Evolutionary conservation across 2,888 invertebrate species (phyloP), one percentile per base, ranked within the genome.

Genomic region (Meteorus cinctellus): DNA sequence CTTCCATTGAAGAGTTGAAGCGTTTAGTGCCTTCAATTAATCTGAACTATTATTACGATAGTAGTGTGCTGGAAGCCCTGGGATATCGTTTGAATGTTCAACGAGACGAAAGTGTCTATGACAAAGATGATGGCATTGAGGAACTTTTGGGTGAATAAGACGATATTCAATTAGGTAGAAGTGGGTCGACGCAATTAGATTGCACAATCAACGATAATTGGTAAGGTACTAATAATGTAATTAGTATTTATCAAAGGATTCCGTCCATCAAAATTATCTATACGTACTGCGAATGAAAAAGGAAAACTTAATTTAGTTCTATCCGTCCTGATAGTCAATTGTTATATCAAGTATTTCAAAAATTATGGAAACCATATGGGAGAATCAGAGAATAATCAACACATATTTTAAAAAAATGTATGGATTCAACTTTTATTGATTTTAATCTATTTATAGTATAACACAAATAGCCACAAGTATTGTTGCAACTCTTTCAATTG

Each of bases 121-220:
- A 89, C 16, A 86, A 84, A 48, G 89, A 89, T 41, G 89, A 89
- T 72, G 89, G 86, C 29, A 89, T 89, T 36, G 89, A 89, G 45
- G 89, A 89, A 79, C 81, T 89, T 3, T 77, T 89, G 41, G 89
- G 89, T 24, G 89, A 89, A 79, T 89, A 77, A 85, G 14, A 19
- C 8, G 16, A 29, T 45, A 34, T 71, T 71, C 2, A 36, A 69
- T 68, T 68, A 48, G 24, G 14, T 62, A 4, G 0, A 34, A 31
- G 69, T 51, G 16, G 8, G 19, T 62, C 36, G 16, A 34, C n/a
- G 19, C 6, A 65, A n/a, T 14, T 48, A 55, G 8, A 55, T 19
- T 51, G 16, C 8, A 45, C 70, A 55, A n/a, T 29, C 24, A 14
- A 24, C 31, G 29, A 34, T 14, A 51, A 76, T 60, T 59, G 19